Evolutionary conservation across 2,113 vertebrate genomes (phyloP).

Genomic region (Eolophus roseicapilla): DNA sequence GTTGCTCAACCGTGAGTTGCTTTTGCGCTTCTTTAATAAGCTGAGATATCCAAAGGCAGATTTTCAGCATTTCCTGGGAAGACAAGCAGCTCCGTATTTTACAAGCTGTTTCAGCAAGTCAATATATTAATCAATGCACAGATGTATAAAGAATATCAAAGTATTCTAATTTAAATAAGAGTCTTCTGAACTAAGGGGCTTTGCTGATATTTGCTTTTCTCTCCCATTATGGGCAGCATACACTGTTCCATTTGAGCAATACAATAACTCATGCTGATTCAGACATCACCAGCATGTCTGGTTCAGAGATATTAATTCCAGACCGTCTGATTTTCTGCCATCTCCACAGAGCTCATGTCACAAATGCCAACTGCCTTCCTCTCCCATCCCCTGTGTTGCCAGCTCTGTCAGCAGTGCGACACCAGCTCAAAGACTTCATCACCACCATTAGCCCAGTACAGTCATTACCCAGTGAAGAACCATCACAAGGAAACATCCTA

Average conservation of each 20-base stretch:
- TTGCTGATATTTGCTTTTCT: slow-evolving; percentile 2
- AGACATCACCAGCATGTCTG: background rate
- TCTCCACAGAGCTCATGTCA: background rate
- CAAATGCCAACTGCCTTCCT: background rate
- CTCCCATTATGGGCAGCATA: background rate
- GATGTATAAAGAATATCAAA: background rate
- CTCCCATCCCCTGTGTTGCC: fast-evolving
- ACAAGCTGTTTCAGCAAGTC: background rate
- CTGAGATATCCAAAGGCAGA: background rate
- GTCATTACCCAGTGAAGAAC: background rate
- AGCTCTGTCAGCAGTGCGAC: background rate
- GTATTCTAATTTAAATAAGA: background rate
- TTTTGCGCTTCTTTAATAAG: background rate
- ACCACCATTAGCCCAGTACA: background rate
- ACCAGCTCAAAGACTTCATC: background rate
- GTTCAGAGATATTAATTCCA: background rate
- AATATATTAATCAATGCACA: background rate
- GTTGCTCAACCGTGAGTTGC: fast-evolving
- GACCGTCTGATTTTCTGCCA: background rate
- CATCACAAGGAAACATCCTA: background rate
- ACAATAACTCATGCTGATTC: background rate
- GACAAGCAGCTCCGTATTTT: background rate
- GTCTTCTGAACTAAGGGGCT: background rate
- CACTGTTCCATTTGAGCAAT: background rate
- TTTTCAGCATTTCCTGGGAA: background rate